Percentiles rank a stretch among this genome's conserved stretches.
These are phyloP conservation scores for Zoanthus sociatus DNA, from an alignment of 92 coral and sea anemone genomes.

Conservation along the genomic window DNA sequence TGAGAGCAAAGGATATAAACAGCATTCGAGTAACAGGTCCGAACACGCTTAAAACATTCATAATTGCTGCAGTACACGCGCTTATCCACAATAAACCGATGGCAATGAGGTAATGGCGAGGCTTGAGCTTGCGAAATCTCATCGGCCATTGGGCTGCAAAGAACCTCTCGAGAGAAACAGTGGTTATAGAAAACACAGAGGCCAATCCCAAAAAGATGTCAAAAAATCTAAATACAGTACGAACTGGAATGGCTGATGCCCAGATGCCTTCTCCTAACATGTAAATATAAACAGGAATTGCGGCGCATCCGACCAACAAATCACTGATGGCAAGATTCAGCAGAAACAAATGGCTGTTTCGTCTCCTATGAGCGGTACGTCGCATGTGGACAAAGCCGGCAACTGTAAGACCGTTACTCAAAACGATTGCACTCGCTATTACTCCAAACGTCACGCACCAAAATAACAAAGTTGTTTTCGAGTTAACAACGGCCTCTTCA, in stretches of 20 bases:
- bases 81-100: constrained; percentile 61
- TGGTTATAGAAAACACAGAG: constrained; percentile 68
- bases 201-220: constrained; percentile 72
- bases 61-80: constrained; percentile 66
- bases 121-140: constrained; percentile 46
- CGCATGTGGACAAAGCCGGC: constrained; percentile 6
- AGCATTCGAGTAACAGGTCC: constrained; percentile 56
- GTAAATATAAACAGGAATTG: constrained; percentile 31
- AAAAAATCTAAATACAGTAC: constrained; percentile 22
- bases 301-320: constrained; percentile 13
- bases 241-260: neutral
- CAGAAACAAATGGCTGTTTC: neutral
- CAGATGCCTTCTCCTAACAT: constrained; percentile 12
- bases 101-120: constrained; percentile 34
- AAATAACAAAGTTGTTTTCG: constrained; percentile 11
- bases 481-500: neutral
- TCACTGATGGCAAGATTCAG: constrained; percentile 25
- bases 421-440: constrained; percentile 4
- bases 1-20: constrained; percentile 67
- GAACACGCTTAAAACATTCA: constrained; percentile 66
- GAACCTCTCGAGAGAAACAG: constrained; percentile 67
- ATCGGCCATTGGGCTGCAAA: constrained; percentile 63
- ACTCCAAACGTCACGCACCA: constrained; percentile 13
- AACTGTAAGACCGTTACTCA: constrained; percentile 13
- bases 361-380: neutral